These are phyloP conservation scores for Mergus octosetaceus DNA, from an alignment of 2,797 vertebrate genomes.

Conservation along the genomic window DNA sequence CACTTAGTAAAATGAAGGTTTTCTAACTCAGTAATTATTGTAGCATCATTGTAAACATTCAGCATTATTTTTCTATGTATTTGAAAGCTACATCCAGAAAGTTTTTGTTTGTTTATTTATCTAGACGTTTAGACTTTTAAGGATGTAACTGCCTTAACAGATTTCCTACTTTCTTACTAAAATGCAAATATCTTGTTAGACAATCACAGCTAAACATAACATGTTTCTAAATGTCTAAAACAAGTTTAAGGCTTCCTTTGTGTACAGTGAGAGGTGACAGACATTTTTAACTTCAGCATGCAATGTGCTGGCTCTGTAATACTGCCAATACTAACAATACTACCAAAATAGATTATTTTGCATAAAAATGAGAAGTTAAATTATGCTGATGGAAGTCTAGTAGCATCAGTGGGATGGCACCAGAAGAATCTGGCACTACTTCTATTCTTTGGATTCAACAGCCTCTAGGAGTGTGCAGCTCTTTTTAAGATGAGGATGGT, in stretches of 20 bases:
- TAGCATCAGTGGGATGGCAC: conserved; percentile 22
- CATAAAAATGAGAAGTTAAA: not conserved
- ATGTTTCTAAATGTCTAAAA: not conserved
- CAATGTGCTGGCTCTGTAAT: not conserved
- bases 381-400: conserved; percentile 16
- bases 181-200: not conserved
- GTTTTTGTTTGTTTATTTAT: no score
- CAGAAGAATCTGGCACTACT: conserved; percentile 27
- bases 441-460: not conserved
- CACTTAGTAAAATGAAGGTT: not conserved
- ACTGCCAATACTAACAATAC: not conserved
- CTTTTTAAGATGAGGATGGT: conserved; percentile 21
- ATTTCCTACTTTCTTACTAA: not conserved
- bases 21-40: not conserved
- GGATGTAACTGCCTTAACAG: not conserved
- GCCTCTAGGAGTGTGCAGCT: not conserved
- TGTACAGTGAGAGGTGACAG: not conserved
- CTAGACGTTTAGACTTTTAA: not conserved
- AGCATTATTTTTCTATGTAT: not conserved
- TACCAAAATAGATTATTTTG: not conserved
- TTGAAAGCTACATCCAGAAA: not conserved
- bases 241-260: not conserved
- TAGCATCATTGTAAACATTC: not conserved
- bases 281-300: not conserved
- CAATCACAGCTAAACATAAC: not conserved